A percentile compares a stretch with the other conserved stretches of the same genome.
These are phyloP conservation scores for Acrocephalus scirpaceus DNA, from an alignment of 2,797 vertebrate genomes.

Conservation along the genomic window DNA sequence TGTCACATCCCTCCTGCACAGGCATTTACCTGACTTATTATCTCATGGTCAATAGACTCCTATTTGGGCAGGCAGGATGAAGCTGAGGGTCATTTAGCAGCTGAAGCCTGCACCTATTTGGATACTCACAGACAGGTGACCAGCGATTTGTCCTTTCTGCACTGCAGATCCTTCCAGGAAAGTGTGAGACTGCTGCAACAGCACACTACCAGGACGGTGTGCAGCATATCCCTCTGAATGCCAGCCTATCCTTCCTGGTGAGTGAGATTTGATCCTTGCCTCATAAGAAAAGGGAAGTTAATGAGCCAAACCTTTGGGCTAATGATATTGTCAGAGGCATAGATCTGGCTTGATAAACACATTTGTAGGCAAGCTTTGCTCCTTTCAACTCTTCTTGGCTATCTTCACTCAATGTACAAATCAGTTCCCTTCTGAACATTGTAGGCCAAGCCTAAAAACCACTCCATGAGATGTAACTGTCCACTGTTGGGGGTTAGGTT, in stretches of 20 bases:
- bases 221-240: neutral
- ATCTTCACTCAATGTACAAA: neutral
- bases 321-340: neutral
- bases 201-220: neutral
- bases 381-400: neutral
- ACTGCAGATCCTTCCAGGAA: neutral
- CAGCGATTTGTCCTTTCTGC: fast-evolving
- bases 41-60: neutral
- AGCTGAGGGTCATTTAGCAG: neutral
- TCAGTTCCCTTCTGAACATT: neutral
- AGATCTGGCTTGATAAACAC: neutral
- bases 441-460: neutral
- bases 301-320: neutral
- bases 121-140: neutral
- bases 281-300: neutral
- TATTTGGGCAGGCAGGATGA: neutral
- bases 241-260: no score
- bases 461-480: neutral
- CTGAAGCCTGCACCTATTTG: neutral
- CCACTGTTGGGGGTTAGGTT: neutral
- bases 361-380: neutral
- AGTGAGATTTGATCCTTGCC: neutral
- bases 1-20: neutral
- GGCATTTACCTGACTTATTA: neutral
- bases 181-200: neutral